Percentiles rank a stretch among this genome's conserved stretches.
phyloP scores from a whole-genome alignment of 92 coral and sea anemone genomes.

The Nematostella vectensis region DNA sequence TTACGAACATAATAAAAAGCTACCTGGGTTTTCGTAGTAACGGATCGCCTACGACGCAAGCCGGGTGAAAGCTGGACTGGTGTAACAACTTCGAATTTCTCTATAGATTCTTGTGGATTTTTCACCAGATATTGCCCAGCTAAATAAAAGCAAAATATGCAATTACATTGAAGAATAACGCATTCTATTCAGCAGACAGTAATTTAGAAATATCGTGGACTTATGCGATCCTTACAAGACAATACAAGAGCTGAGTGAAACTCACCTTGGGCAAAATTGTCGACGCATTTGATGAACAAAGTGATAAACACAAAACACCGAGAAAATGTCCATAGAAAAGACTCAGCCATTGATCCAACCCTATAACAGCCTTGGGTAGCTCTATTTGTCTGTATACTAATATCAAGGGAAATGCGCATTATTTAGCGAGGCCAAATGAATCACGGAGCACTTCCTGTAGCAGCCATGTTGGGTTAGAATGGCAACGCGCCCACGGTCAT shows the following conservation, averaged over 20 bases:
- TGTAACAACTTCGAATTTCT: constrained; percentile 14
- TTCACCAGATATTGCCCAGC: background rate
- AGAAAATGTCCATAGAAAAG: background rate
- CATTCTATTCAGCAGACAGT: no score
- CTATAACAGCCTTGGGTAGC: no score
- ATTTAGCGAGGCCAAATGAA: background rate
- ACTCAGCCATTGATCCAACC: no score
- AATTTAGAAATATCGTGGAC: no score
- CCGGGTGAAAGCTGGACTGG: background rate
- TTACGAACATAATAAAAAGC: no score
- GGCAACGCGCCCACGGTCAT: constrained; percentile 2
- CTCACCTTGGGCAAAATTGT: background rate
- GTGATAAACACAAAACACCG: background rate
- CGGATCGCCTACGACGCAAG: constrained; percentile 4
- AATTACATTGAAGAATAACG: background rate
- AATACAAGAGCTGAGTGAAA: background rate
- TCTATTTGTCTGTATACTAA: no score
- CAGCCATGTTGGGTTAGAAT: constrained; percentile 1
- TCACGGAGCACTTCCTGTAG: constrained; percentile 4
- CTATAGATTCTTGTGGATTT: constrained; percentile 7
- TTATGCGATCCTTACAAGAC: no score
- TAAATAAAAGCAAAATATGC: background rate
- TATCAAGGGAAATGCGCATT: constrained; percentile 1
- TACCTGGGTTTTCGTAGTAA: constrained; percentile 4
- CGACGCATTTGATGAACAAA: background rate